phyloP scores from a whole-genome alignment of 2,113 vertebrate species.

The Onychostoma macrolepis region DNA sequence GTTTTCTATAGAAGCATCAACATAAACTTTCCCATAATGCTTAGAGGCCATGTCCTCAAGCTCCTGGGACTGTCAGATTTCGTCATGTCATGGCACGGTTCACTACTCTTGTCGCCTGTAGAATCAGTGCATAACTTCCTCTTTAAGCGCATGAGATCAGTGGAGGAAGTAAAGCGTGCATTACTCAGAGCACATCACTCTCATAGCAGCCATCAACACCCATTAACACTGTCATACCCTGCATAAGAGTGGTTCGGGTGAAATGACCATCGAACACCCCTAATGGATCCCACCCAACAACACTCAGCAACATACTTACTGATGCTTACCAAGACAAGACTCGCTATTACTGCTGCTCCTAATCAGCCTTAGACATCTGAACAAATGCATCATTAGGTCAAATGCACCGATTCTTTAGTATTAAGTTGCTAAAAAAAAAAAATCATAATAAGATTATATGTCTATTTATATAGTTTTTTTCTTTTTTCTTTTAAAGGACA shows the following conservation, averaged over 20 bases:
- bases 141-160: slow-evolving; percentile 32
- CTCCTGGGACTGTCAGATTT: neutral
- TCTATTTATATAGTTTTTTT: too few relatives aligned
- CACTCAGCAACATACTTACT: neutral
- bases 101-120: neutral
- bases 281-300: slow-evolving; percentile 27
- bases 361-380: neutral
- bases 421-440: neutral
- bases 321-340: neutral
- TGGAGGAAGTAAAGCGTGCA: neutral
- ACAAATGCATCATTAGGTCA: neutral
- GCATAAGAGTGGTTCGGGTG: slow-evolving; percentile 3
- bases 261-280: neutral
- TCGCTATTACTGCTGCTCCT: neutral
- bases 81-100: neutral
- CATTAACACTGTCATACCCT: slow-evolving; percentile 15
- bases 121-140: slow-evolving; percentile 9
- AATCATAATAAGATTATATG: too few relatives aligned
- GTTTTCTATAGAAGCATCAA: slow-evolving; percentile 28
- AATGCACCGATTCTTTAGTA: neutral
- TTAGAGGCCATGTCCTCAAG: neutral
- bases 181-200: slow-evolving; percentile 25
- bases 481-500: too few relatives aligned
- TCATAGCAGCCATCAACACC: slow-evolving; percentile 12
- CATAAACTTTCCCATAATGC: slow-evolving; percentile 38